These are phyloP conservation scores for Holocentrus rufus DNA, from an alignment of 2,797 vertebrate genomes.

Conservation along the genomic window DNA sequence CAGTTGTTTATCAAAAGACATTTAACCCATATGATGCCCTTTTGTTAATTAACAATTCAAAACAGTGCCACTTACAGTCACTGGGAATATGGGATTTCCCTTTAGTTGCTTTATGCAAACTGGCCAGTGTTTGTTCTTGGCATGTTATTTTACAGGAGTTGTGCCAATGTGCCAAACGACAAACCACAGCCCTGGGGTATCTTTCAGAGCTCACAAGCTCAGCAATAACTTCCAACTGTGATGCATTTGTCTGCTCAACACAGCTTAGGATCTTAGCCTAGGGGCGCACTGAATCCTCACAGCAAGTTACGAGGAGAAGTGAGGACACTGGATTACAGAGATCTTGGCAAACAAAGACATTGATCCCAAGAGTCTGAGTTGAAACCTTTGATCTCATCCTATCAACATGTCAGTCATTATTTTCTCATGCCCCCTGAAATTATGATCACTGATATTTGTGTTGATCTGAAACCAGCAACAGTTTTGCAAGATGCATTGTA, in stretches of 20 bases:
- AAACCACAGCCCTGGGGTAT: conserved; percentile 44
- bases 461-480: background rate
- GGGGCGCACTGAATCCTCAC: conserved; percentile 55
- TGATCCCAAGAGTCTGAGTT: conserved; percentile 28
- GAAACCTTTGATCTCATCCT: conserved; percentile 54
- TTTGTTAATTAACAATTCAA: background rate
- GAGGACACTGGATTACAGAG: conserved; percentile 53
- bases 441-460: conserved; percentile 8
- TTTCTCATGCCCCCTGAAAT: conserved; percentile 49
- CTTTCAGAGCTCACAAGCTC: conserved; percentile 60
- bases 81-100: background rate
- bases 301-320: conserved; percentile 54
- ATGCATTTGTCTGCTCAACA: conserved; percentile 58
- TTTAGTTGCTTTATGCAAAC: background rate
- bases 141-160: background rate
- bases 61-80: background rate
- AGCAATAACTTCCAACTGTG: conserved; percentile 57
- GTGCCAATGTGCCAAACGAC: conserved; percentile 27
- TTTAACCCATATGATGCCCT: background rate
- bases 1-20: background rate
- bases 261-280: conserved; percentile 44
- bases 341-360: conserved; percentile 60
- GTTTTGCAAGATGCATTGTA: background rate
- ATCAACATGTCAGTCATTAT: conserved; percentile 23
- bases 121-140: background rate